Evolutionary conservation across 2,888 invertebrate species (phyloP).

Genomic region (Nephrotoma appendiculata): DNA sequence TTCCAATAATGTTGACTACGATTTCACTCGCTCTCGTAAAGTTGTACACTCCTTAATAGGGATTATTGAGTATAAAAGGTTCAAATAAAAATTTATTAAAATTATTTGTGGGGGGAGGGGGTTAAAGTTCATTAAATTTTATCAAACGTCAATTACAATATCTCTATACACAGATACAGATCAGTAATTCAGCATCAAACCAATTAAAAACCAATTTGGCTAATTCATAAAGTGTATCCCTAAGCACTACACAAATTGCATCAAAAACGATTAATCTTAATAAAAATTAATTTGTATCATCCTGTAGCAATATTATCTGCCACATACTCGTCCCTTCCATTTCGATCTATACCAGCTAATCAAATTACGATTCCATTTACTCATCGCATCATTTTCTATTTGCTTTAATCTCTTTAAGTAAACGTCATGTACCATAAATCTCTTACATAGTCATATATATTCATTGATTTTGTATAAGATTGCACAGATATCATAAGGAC

Average conservation of each 20-base stretch:
- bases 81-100: background rate
- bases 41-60: too few relatives aligned
- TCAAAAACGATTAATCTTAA: background rate
- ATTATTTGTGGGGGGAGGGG: background rate
- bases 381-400: background rate
- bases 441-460: background rate
- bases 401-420: background rate
- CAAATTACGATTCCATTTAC: background rate
- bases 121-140: background rate
- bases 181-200: background rate
- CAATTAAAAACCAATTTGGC: background rate
- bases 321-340: background rate
- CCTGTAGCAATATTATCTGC: background rate
- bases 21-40: too few relatives aligned
- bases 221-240: background rate
- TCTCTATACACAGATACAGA: background rate
- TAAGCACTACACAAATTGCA: background rate
- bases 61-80: too few relatives aligned
- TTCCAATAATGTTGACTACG: too few relatives aligned
- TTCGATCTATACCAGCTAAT: background rate
- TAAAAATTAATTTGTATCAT: background rate
- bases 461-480: background rate
- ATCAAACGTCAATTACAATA: background rate
- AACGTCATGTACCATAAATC: background rate
- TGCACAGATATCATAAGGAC: background rate